A percentile compares a stretch with the other conserved stretches of the same genome.
Conservation (phyloP, 1,140 invertebrate genomes). For the Riptortus pedestris region DNA sequence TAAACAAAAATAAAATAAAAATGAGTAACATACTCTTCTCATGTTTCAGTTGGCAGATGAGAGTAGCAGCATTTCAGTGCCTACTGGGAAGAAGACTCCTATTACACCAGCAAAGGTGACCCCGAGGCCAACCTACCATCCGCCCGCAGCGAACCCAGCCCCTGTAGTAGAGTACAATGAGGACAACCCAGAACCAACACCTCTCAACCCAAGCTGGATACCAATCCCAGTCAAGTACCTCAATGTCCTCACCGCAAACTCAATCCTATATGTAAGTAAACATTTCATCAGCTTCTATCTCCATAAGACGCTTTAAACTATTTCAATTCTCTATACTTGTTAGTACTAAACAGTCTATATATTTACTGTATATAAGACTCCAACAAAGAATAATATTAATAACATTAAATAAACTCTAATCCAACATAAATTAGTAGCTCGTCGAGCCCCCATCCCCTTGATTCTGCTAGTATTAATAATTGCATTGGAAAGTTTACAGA, state of each 20-base stretch:
- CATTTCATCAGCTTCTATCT: not conserved
- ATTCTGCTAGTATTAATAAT: not conserved
- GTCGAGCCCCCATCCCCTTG: not conserved
- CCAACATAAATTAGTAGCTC: no score
- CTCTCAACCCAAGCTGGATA: slow-evolving; percentile 32
- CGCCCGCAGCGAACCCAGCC: slow-evolving; percentile 25
- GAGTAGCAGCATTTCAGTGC: slow-evolving; percentile 30
- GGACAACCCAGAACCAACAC: slow-evolving; percentile 32
- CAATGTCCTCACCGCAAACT: slow-evolving; percentile 28
- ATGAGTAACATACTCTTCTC: no score
- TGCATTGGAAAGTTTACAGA: no score
- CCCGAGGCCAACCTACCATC: slow-evolving; percentile 12
- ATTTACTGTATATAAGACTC: not conserved
- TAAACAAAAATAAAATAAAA: no score
- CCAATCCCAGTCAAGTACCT: slow-evolving; percentile 30
- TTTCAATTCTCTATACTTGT: not conserved
- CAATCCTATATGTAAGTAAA: slow-evolving; percentile 30
- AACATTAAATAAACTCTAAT: not conserved
- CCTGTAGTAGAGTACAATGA: slow-evolving; percentile 32
- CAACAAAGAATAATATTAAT: not conserved
- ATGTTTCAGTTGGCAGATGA: no score
- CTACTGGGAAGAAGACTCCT: slow-evolving; percentile 32
- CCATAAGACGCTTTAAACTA: not conserved
- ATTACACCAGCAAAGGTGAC: slow-evolving; percentile 31
- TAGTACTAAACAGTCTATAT: not conserved